These are phyloP conservation scores for Taenioides sp. DNA, from an alignment of 2,797 vertebrate genomes.

Conservation along the genomic window DNA sequence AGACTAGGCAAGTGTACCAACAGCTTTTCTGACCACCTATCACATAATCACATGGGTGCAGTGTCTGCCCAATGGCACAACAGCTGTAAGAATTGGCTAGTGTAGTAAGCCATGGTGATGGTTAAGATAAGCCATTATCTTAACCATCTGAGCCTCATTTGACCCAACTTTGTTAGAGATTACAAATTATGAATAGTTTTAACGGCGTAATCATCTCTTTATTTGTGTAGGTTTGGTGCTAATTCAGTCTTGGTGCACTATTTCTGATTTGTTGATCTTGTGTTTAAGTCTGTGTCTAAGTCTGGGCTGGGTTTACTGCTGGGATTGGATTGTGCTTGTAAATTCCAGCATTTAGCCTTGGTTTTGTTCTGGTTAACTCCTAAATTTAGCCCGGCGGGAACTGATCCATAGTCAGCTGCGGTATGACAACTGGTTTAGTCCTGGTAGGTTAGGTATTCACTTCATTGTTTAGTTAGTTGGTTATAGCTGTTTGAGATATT, in stretches of 20 bases:
- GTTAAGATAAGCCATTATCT: no score
- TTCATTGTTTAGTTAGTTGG: neutral
- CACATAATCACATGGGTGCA: neutral
- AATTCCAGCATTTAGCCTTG: slow-evolving; percentile 2
- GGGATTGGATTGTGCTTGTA: neutral
- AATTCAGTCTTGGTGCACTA: neutral
- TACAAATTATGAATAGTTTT: neutral
- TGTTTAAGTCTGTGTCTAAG: neutral
- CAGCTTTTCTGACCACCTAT: neutral
- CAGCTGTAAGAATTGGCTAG: neutral
- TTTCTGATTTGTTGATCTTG: neutral
- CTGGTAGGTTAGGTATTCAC: neutral
- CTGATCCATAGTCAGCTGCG: neutral
- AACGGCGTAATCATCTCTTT: neutral
- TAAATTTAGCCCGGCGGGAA: neutral
- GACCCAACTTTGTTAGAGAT: neutral
- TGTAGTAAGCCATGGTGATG: no score
- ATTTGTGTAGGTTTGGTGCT: neutral
- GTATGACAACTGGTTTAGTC: neutral
- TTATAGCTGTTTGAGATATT: neutral
- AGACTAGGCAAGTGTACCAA: neutral
- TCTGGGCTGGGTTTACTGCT: no score
- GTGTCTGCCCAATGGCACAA: neutral
- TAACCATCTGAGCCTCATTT: neutral
- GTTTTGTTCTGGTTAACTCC: slow-evolving; percentile 9